Evolutionary conservation across 2,113 vertebrate species (phyloP), one percentile per base, ranked within the genome.

Genomic region (Phylloscopus trochiloides): DNA sequence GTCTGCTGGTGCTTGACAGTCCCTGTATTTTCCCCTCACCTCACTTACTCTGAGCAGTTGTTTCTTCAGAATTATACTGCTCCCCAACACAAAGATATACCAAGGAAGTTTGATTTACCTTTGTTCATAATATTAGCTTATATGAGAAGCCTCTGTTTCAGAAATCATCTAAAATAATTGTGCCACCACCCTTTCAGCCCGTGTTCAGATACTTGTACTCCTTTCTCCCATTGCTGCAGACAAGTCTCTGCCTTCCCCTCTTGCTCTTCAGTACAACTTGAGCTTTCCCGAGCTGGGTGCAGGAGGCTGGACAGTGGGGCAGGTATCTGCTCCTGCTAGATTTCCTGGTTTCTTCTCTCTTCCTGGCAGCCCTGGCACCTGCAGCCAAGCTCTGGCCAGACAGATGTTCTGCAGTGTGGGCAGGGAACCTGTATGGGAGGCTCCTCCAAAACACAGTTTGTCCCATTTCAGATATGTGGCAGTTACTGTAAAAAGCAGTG

Each of bases 221-320:
- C 8, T 50, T 85, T 91, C 58, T 91, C 16, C 16, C 32, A 38
- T 32, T 70, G 59, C 38, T 87, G 55, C 65, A 90, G 32, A 54
- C 3, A 18, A 26, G 26, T 85, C 36, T 91, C 54, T 94, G 85
- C 65, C 43, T 87, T 91, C 34, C 45, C 24, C 17, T 63, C 22
- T 54, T 70, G 36, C 31, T 80, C 47, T 50, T 26, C 29, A 28
- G 1, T 45, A 20, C n/a, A 68, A 31, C 12, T 34, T 50, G 47
- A 40, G 34, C 38, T 77, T 84, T 87, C 54, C 32, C 3, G 4
- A n/a, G 47, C 32, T 0, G 0, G 14, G 15, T 38, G 21, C 45
- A 15, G 50, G 54, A 80, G 57, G 8, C 40, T 68, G 80, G 40
- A 40, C 67, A 61, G 8, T 2, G 6, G 31, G 58, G 13, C 5